A percentile compares a stretch with the other conserved stretches of the same genome.
Conservation (phyloP, 2,113 vertebrate genomes). For the Podarcis raffonei region DNA sequence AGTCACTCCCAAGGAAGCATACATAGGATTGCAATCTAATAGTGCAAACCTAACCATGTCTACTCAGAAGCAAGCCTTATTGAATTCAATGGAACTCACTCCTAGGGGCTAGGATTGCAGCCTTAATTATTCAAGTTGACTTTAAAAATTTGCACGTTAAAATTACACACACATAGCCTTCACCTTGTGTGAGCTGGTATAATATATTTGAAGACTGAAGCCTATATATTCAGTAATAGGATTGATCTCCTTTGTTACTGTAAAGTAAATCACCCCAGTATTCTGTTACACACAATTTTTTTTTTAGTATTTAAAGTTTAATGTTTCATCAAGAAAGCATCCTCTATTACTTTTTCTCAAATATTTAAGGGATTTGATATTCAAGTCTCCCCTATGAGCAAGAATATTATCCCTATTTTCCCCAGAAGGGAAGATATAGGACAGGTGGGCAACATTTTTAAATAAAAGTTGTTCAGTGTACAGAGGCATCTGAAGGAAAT, state of each 20-base stretch:
- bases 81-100: no score
- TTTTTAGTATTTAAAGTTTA: neutral
- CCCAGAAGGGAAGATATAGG: neutral
- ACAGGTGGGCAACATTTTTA: neutral
- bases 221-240: neutral
- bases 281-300: conserved; percentile 3
- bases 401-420: neutral
- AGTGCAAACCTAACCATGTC: no score
- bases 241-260: conserved; percentile 33
- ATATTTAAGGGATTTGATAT: neutral
- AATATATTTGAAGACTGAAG: neutral
- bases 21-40: neutral
- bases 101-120: neutral
- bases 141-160: neutral
- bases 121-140: neutral
- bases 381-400: neutral
- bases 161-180: no score
- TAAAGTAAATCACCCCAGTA: conserved; percentile 49
- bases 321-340: neutral
- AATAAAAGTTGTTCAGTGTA: neutral
- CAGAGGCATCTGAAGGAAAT: neutral
- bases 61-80: no score
- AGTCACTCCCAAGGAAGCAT: neutral
- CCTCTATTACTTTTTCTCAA: neutral
- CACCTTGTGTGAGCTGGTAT: neutral